Conservation (phyloP, 2,888 invertebrate species). For the Xanthorhoe designata region DNA sequence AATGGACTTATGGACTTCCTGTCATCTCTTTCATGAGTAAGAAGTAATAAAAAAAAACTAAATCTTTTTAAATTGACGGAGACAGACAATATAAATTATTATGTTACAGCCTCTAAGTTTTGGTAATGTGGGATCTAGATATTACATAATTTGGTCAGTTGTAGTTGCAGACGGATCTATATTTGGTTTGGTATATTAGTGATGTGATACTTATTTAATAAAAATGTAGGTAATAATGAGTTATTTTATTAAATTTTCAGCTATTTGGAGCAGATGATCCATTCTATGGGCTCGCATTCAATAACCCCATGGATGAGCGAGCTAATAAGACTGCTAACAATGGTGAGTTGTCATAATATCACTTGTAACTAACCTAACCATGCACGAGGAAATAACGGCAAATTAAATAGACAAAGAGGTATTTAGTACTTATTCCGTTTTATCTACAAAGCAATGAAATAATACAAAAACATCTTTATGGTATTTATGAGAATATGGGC, state of each 20-base stretch:
- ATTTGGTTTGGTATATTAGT: background rate
- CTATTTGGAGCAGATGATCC: slow-evolving; percentile 81
- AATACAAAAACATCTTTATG: background rate
- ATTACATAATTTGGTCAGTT: slow-evolving; percentile 1
- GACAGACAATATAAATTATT: background rate
- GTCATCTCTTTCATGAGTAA: background rate
- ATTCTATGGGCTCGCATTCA: slow-evolving; percentile 80
- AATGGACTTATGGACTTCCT: background rate
- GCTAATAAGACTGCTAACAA: slow-evolving; percentile 64
- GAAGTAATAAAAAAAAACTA: background rate
- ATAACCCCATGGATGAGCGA: slow-evolving; percentile 70
- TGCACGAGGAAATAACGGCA: slow-evolving; percentile 1
- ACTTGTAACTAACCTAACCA: background rate
- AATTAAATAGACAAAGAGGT: background rate
- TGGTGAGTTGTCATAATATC: slow-evolving; percentile 65
- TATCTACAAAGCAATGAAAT: background rate
- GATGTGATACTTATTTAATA: too few relatives aligned
- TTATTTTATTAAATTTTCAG: slow-evolving; percentile 58
- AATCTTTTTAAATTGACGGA: too few relatives aligned
- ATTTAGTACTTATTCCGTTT: slow-evolving; percentile 1
- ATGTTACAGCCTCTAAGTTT: background rate
- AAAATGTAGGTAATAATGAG: background rate
- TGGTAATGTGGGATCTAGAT: background rate
- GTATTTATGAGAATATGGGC: too few relatives aligned
- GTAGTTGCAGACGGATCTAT: background rate